A percentile compares a stretch with the other conserved stretches of the same genome.
phyloP scores from a whole-genome alignment of 2,888 invertebrate species.

The Pyrgus malvae region DNA sequence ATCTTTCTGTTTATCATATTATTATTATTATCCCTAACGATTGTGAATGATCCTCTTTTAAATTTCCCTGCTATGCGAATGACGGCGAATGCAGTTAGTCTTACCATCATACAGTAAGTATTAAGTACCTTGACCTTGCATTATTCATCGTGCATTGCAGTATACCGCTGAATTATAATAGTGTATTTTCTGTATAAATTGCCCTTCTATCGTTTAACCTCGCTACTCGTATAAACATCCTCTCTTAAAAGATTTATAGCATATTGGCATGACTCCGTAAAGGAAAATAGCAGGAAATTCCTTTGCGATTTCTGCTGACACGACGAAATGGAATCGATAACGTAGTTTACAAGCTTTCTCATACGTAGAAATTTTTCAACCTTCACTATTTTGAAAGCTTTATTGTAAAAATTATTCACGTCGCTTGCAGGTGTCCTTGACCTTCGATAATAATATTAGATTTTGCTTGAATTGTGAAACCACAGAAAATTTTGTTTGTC shows the following conservation, averaged over 20 bases:
- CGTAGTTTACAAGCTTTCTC: slow-evolving; percentile 21
- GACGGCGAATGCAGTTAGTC: too few relatives aligned
- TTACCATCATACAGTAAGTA: neutral
- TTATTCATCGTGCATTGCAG: slow-evolving; percentile 1
- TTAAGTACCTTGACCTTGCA: neutral
- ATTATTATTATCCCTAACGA: too few relatives aligned
- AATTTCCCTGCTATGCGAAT: too few relatives aligned
- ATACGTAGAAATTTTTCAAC: neutral
- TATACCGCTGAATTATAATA: slow-evolving; percentile 3
- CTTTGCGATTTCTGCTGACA: slow-evolving; percentile 41
- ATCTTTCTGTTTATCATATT: too few relatives aligned
- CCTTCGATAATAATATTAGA: too few relatives aligned
- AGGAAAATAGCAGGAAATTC: slow-evolving; percentile 41
- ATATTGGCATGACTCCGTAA: slow-evolving; percentile 35
- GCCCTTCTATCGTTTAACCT: slow-evolving; percentile 36
- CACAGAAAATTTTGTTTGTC: neutral
- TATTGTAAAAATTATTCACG: too few relatives aligned
- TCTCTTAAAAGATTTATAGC: slow-evolving; percentile 40
- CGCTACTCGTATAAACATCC: slow-evolving; percentile 44
- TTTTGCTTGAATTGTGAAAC: too few relatives aligned
- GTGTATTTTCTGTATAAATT: slow-evolving; percentile 31
- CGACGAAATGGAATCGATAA: slow-evolving; percentile 37
- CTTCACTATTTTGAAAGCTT: neutral
- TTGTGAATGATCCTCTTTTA: too few relatives aligned
- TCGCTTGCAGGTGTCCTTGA: too few relatives aligned